A percentile compares a stretch with the other conserved stretches of the same genome.
Evolutionary conservation across 2,113 vertebrate genomes (phyloP).

Genomic region (Rhinichthys klamathensis): DNA sequence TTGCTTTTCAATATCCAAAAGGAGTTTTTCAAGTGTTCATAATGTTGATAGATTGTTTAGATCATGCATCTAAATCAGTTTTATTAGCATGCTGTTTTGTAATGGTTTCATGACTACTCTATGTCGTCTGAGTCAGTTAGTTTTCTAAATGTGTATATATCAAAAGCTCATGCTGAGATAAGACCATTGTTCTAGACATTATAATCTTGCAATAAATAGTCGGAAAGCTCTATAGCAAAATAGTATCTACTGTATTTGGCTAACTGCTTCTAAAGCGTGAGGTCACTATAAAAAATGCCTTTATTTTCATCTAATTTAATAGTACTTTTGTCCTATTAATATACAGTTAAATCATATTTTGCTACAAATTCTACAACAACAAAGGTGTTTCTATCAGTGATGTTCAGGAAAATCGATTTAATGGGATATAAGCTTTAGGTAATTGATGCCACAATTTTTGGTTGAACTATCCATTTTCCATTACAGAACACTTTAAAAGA

Average conservation of each 20-base stretch:
- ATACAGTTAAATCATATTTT: neutral
- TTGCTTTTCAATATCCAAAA: neutral
- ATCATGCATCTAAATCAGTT: neutral
- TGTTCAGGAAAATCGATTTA: neutral
- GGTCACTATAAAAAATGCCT: neutral
- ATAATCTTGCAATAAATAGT: neutral
- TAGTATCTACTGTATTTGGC: neutral
- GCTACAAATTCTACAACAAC: neutral
- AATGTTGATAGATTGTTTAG: neutral
- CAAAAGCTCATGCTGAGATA: neutral
- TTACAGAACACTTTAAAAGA: neutral
- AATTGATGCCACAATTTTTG: neutral
- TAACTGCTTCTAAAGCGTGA: neutral
- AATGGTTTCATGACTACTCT: constrained; percentile 5
- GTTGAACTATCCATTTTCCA: neutral
- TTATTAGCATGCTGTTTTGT: neutral
- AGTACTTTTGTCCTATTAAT: neutral
- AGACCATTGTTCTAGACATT: neutral
- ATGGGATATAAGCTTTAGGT: neutral
- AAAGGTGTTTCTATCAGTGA: neutral
- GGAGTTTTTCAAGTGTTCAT: neutral
- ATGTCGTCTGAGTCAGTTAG: neutral
- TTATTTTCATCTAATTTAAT: neutral
- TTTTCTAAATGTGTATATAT: neutral
- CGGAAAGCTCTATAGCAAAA: neutral